A percentile compares a stretch with the other conserved stretches of the same genome.
Conservation (phyloP, 2,888 invertebrate species). For the Oxytorus armatus region DNA sequence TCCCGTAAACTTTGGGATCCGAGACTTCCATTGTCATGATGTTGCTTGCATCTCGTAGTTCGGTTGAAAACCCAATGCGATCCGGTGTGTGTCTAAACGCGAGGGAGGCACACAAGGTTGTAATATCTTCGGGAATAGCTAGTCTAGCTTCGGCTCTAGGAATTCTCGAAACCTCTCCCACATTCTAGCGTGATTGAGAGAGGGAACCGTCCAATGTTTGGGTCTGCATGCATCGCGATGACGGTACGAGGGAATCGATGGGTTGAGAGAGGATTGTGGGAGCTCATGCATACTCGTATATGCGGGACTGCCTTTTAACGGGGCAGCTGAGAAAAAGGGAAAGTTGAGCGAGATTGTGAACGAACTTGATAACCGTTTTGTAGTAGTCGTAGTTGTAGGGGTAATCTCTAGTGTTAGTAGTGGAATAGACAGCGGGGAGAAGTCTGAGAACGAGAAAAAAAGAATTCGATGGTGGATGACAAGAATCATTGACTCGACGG, state of each 20-base stretch:
- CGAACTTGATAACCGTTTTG: conserved; percentile 8
- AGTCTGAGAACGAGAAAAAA: conserved; percentile 38
- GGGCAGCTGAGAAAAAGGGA: conserved; percentile 9
- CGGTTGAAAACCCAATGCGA: conserved; percentile 62
- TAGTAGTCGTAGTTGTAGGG: no score
- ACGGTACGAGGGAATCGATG: conserved; percentile 12
- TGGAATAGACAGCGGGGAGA: neutral
- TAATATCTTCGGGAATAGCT: conserved; percentile 37
- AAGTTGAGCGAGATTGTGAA: conserved; percentile 8
- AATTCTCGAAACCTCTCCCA: conserved; percentile 50
- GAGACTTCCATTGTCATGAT: neutral
- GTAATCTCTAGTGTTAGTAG: no score
- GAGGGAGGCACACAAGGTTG: conserved; percentile 49
- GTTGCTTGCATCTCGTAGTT: conserved; percentile 36
- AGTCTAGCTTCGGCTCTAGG: conserved; percentile 21
- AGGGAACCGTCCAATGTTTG: conserved; percentile 20
- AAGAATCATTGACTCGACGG: conserved; percentile 8
- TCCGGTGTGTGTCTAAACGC: neutral
- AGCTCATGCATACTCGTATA: neutral
- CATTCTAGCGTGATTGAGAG: conserved; percentile 49
- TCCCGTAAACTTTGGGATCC: neutral
- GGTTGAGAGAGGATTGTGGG: conserved; percentile 7
- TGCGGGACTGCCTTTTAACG: neutral
- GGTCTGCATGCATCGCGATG: conserved; percentile 25
- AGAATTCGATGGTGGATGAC: conserved; percentile 17